Conservation (phyloP, 2,113 vertebrate genomes). For the Eulacestoma nigropectus region DNA sequence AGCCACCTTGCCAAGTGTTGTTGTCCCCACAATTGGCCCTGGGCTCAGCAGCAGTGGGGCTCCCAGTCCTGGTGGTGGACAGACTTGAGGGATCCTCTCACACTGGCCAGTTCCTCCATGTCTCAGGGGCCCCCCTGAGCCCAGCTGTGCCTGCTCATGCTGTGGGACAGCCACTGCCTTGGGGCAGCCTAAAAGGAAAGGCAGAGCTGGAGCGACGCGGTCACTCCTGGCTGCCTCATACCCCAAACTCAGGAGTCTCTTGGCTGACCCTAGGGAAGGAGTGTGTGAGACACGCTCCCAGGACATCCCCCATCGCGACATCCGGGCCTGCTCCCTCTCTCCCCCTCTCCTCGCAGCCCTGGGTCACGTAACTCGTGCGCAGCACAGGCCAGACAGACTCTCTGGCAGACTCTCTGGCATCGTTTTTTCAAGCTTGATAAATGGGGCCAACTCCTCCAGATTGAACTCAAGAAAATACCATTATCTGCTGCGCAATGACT, state of each 20-base stretch:
- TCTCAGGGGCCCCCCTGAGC: not conserved
- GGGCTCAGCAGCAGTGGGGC: not conserved
- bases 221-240: accelerated
- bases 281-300: not conserved
- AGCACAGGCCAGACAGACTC: slow-evolving; percentile 48
- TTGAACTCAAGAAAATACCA: slow-evolving; percentile 62
- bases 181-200: not conserved
- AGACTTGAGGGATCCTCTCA: not conserved
- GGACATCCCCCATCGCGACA: not conserved
- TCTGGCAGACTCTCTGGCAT: slow-evolving; percentile 67
- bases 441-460: slow-evolving; percentile 60
- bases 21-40: not conserved
- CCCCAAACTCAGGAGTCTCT: not conserved
- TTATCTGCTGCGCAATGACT: slow-evolving; percentile 54
- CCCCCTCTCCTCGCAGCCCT: not conserved
- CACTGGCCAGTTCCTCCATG: accelerated
- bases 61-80: not conserved
- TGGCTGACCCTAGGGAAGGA: not conserved
- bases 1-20: not conserved
- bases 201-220: not conserved
- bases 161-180: not conserved
- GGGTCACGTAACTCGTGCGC: not conserved
- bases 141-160: accelerated
- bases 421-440: slow-evolving; percentile 52
- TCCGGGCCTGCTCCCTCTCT: not conserved